Conservation (phyloP, 2,797 vertebrate species). For the Danio jaintianensis region DNA sequence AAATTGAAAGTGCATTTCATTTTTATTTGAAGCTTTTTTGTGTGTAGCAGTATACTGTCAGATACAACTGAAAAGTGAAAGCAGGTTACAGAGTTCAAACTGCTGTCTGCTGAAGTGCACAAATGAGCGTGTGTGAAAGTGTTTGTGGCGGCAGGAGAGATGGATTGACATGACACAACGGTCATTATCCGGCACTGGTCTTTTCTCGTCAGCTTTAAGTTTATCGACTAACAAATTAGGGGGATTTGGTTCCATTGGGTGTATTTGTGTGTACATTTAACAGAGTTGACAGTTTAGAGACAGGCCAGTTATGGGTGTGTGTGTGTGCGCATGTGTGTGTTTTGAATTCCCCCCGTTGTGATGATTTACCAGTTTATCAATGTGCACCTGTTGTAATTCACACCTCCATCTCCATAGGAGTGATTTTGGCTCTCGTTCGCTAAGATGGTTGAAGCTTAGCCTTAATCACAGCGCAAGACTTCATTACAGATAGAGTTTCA, state of each 20-base stretch:
- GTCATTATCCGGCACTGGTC: conserved; percentile 55
- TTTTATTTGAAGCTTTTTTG: neutral
- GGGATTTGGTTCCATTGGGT: conserved; percentile 39
- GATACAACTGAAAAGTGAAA: conserved; percentile 1
- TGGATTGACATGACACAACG: conserved; percentile 50
- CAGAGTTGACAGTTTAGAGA: neutral
- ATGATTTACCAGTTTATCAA: conserved; percentile 47
- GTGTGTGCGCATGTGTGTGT: neutral
- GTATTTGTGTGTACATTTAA: conserved; percentile 19
- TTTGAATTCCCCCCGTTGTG: conserved; percentile 13
- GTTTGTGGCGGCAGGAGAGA: conserved; percentile 48
- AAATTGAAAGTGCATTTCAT: neutral
- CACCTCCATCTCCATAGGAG: conserved; percentile 45
- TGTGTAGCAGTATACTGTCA: neutral
- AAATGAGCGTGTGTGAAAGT: conserved; percentile 10
- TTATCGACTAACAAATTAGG: conserved; percentile 77
- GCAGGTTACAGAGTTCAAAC: conserved; percentile 18
- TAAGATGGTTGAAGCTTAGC: conserved; percentile 30
- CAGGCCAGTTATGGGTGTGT: neutral
- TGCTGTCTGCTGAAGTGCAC: conserved; percentile 40
- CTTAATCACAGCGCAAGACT: conserved; percentile 37
- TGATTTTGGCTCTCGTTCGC: conserved; percentile 34
- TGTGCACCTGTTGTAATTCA: conserved; percentile 47
- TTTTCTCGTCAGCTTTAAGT: conserved; percentile 72
- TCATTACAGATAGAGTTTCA: conserved; percentile 36